phyloP scores from a whole-genome alignment of 2,888 invertebrate species.

The Dicroscelio sp. region DNA sequence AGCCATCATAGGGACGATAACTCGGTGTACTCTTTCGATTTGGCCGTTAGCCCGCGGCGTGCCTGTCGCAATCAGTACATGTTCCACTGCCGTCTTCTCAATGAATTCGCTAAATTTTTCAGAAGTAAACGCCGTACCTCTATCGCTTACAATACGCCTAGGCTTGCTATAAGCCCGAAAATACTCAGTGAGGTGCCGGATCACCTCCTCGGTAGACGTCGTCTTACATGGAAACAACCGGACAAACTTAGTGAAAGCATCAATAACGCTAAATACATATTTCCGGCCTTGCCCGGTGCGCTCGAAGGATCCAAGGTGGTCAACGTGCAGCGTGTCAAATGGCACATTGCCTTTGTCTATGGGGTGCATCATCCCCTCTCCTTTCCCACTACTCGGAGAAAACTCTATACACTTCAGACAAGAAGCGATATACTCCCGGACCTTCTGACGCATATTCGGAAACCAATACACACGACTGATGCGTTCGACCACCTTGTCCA shows the following conservation, averaged over 20 bases:
- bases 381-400: too few relatives aligned
- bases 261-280: conserved; percentile 75
- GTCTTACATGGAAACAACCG: neutral
- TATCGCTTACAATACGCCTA: neutral
- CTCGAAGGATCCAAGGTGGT: neutral
- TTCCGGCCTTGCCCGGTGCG: neutral
- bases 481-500: too few relatives aligned
- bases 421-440: too few relatives aligned
- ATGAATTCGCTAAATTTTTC: too few relatives aligned
- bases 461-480: too few relatives aligned
- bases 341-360: too few relatives aligned
- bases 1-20: neutral
- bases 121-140: neutral
- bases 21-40: neutral
- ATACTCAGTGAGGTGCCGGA: neutral
- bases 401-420: too few relatives aligned
- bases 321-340: neutral
- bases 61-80: neutral
- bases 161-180: neutral
- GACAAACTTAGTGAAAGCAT: conserved; percentile 72
- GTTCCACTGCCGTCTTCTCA: too few relatives aligned
- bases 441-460: too few relatives aligned
- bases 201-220: neutral
- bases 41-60: neutral
- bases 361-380: too few relatives aligned